phyloP scores from a whole-genome alignment of 2,888 invertebrate genomes.

The Ischnus inquisitorius region DNA sequence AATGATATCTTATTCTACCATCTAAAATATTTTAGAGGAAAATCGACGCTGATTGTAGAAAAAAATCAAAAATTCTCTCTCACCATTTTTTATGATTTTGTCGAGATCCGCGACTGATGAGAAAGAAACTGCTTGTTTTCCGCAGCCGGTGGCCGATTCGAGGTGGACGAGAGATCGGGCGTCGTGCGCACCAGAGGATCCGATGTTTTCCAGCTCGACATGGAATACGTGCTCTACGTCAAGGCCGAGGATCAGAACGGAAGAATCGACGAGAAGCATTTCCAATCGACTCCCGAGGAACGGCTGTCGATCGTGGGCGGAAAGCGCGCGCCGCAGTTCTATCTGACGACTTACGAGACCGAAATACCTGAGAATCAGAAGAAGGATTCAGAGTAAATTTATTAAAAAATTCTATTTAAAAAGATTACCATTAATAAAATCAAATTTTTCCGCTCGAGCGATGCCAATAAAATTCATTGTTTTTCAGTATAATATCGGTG shows the following conservation, averaged over 20 bases:
- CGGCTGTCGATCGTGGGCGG: slow-evolving; percentile 98
- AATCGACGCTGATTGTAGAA: too few species aligned
- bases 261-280: slow-evolving; percentile 94
- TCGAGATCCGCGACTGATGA: neutral
- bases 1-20: too few species aligned
- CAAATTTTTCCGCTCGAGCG: neutral
- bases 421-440: neutral
- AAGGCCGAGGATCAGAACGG: slow-evolving; percentile 98
- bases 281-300: slow-evolving; percentile 96
- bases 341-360: slow-evolving; percentile 97
- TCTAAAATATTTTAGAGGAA: too few species aligned
- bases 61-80: too few species aligned
- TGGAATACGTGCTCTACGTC: slow-evolving; percentile 98
- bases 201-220: slow-evolving; percentile 96
- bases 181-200: slow-evolving; percentile 96
- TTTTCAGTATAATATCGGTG: slow-evolving; percentile 95
- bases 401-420: too few species aligned
- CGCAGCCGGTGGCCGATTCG: slow-evolving; percentile 90
- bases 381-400: slow-evolving; percentile 97
- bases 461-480: slow-evolving; percentile 27
- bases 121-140: slow-evolving; percentile 41
- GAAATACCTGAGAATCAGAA: slow-evolving; percentile 99
- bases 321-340: slow-evolving; percentile 98
- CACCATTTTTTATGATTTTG: too few species aligned
- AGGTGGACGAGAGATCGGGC: slow-evolving; percentile 96